A percentile compares a stretch with the other conserved stretches of the same genome.
Evolutionary conservation across 1,140 invertebrate species (phyloP).

Genomic region (Aradophagus sp.): DNA sequence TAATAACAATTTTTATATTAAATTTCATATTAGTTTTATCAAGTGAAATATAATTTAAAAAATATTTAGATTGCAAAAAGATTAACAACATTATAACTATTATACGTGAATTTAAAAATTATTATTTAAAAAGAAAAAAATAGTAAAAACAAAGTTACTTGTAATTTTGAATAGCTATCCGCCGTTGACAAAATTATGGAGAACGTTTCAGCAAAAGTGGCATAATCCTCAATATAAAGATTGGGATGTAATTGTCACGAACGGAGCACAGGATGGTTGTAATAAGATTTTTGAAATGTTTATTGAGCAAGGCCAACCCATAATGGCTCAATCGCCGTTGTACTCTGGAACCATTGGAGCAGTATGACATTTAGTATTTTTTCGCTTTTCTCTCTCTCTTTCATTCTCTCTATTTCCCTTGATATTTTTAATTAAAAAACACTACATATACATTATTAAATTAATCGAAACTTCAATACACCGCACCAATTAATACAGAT

Average conservation of each 20-base stretch:
- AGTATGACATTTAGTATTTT: slow-evolving; percentile 48
- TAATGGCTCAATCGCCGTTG: slow-evolving; percentile 80
- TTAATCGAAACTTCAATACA: no score
- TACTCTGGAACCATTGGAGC: slow-evolving; percentile 78
- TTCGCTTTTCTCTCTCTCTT: neutral
- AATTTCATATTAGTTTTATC: no score
- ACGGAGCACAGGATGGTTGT: slow-evolving; percentile 84
- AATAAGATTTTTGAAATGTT: slow-evolving; percentile 82
- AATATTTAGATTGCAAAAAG: no score
- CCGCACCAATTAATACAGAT: no score
- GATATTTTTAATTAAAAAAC: no score
- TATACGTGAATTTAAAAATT: no score
- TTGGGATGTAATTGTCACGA: slow-evolving; percentile 80
- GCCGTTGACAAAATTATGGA: slow-evolving; percentile 78
- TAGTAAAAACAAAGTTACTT: neutral
- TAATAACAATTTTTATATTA: no score
- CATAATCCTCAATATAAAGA: slow-evolving; percentile 78
- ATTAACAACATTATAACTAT: no score
- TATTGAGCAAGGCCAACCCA: slow-evolving; percentile 78
- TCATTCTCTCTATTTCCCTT: no score
- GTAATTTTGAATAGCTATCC: slow-evolving; percentile 68
- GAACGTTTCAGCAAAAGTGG: slow-evolving; percentile 77
- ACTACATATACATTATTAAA: no score
- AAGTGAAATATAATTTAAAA: no score
- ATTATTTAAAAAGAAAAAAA: neutral